Percentiles rank a stretch among this genome's conserved stretches.
Evolutionary conservation across 2,888 invertebrate genomes (phyloP).

Genomic region (Anthophora plumipes): DNA sequence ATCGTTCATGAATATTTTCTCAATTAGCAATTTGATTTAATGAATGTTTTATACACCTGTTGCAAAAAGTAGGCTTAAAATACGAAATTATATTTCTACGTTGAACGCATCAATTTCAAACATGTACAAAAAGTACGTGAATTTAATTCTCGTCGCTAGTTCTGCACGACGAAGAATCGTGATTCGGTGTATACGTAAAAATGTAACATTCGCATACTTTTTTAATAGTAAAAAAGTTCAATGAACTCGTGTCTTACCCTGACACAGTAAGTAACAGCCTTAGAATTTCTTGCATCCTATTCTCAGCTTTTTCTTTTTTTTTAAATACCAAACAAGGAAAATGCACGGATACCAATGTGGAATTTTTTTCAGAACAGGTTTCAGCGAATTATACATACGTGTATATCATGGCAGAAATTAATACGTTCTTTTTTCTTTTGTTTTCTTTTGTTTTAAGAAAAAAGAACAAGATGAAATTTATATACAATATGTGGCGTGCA

Average conservation of each 20-base stretch:
- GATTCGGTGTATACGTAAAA: neutral
- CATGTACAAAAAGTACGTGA: too few species aligned
- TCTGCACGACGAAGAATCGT: neutral
- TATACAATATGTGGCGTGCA: too few species aligned
- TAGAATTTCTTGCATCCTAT: neutral
- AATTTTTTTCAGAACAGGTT: neutral
- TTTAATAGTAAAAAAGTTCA: slow-evolving; percentile 15
- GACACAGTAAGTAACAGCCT: neutral
- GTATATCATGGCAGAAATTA: too few species aligned
- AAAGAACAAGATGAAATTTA: neutral
- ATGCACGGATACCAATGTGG: neutral
- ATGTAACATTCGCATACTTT: neutral
- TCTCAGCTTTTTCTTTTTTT: slow-evolving; percentile 7
- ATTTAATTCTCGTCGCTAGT: too few species aligned
- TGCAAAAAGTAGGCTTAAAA: too few species aligned
- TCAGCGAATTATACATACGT: neutral
- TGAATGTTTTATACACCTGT: too few species aligned
- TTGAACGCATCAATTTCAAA: too few species aligned
- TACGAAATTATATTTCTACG: too few species aligned
- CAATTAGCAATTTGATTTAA: neutral
- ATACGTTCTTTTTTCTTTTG: too few species aligned
- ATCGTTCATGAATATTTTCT: slow-evolving; percentile 1
- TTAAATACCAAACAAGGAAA: too few species aligned
- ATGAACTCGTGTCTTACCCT: neutral
- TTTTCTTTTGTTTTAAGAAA: too few species aligned